Base-by-base conservation (phyloP, 2,797 vertebrate genomes). In the Microctenopoma steveboyesi region DNA sequence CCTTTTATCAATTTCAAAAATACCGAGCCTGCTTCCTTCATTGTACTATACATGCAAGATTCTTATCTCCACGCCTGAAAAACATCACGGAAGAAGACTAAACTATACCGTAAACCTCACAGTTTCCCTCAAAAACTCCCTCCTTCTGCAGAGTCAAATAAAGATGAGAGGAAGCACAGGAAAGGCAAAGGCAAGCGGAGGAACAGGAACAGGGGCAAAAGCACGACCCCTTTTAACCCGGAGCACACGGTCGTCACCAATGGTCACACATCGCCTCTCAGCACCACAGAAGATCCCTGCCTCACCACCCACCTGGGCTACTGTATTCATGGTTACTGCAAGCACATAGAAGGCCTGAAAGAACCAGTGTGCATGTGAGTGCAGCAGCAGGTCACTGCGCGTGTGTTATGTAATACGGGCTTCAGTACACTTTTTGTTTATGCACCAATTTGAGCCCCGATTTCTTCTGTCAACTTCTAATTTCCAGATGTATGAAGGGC, bases 311-410 rank as follows among this genome's bases (percentile, higher is more conserved):
- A 95, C 76, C 53, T 83, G 68, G 85, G 76, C 53, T 95, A 88
- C 91, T 95, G 94, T 68, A 93, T 95, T 66, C 92, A 95, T 0
- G 94, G 94, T 5, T 72, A 84, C 81, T 95, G 94, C 90, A 91
- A 93, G 39, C 76, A 89, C 84, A 89, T 93, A 4, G 92, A 94
- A 15, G 92, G 92, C 37, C 84, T 95, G 75, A 75, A 56, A 8
- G 91, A 93, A 67, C 91, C 94, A 0, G 90, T 93, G 25, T 95
- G 94, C 69, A 86, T 93, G 94, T 95, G 76, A 93, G 94, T 92
- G 50, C 52, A 10, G n/a, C 37, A 5, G 27, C 12, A 13, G 4
- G 14, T 62, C 1, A 11, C 5, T 27, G 3, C 25, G 16, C n/a
- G 12, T 45, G 18, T 22, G 22, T 9, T 46, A n/a, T 33, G 7